A percentile compares a stretch with the other conserved stretches of the same genome.
phyloP scores from a whole-genome alignment of 2,113 vertebrate genomes.

The Bos indicus region DNA sequence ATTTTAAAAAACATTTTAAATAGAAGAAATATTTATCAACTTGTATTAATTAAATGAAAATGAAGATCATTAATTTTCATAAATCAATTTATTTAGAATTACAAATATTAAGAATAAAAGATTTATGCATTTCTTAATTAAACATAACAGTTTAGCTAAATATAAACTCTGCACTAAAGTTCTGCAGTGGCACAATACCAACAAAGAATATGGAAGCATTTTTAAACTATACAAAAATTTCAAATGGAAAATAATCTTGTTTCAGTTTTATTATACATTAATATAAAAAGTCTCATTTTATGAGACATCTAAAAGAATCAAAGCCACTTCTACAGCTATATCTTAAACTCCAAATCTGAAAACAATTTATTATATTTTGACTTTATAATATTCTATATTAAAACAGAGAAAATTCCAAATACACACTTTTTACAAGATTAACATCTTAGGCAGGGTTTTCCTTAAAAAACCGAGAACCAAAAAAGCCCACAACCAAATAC shows the following conservation, averaged over 20 bases:
- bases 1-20: constrained; percentile 5
- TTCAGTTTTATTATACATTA: constrained; percentile 85
- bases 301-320: constrained; percentile 83
- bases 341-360: constrained; percentile 79
- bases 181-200: constrained; percentile 82
- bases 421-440: constrained; percentile 86
- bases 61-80: constrained; percentile 75
- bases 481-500: constrained; percentile 30
- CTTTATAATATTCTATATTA: constrained; percentile 85
- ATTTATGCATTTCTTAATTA: constrained; percentile 85
- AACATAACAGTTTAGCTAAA: constrained; percentile 84
- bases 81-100: constrained; percentile 84
- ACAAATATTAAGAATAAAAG: constrained; percentile 86
- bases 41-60: constrained; percentile 43
- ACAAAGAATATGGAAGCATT: constrained; percentile 84
- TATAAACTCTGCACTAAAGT: constrained; percentile 86
- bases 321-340: constrained; percentile 81
- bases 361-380: constrained; percentile 83
- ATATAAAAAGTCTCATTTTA: constrained; percentile 87
- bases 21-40: neutral
- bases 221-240: constrained; percentile 87
- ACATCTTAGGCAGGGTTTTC: constrained; percentile 77
- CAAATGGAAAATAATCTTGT: constrained; percentile 85
- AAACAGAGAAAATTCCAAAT: constrained; percentile 83
- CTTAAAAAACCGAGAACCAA: constrained; percentile 39